Evolutionary conservation across 2,113 vertebrate genomes (phyloP), one percentile per base, ranked within the genome.

Genomic region (Xerus inauris): DNA sequence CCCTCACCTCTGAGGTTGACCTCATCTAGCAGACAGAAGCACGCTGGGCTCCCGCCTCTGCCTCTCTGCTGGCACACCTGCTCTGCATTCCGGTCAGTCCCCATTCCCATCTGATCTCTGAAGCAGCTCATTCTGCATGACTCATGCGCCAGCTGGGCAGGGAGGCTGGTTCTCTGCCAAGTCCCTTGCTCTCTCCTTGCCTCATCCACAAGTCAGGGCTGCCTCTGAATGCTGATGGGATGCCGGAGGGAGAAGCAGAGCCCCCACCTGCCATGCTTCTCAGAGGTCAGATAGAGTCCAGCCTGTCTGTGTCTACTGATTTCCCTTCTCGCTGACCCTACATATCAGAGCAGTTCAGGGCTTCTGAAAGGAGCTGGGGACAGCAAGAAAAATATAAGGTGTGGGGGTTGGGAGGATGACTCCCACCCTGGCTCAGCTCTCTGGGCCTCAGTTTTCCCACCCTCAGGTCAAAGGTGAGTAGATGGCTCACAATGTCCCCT

Each of bases 41-140:
- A 22, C 16, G 26, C 32, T 42, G 30, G 19, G 16, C 20, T 4
- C n/a, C 6, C 6, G 1, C 40, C 14, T n/a, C 20, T 0, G 11
- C 42, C 65, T 13, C 59, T 62, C 59, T 24, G 8, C 59, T 24
- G 24, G 28, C 14, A 32, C 57, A 12, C 28, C 8, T 8, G n/a
- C 22, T 88, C 35, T 80, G 42, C 45, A 45, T 82, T 47, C 79
- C 40, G n/a, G 14, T 73, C 85, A 83, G 3, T 17, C 62, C 28
- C 6, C 5, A 0, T 11, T 11, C 17, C 77, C 45, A 20, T 16
- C 32, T 40, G 51, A 26, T 54, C 83, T 35, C 45, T 54, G 22
- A 38, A 62, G 42, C 76, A 57, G 67, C 26, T 42, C 9, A 16
- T 17, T 72, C 51, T 54, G 81, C 22, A 30, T 24, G 77, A 83